Percentiles rank a stretch among this genome's conserved stretches.
These are phyloP conservation scores for Steatocranus sp. DNA, from an alignment of 2,797 vertebrate genomes.

Conservation along the genomic window DNA sequence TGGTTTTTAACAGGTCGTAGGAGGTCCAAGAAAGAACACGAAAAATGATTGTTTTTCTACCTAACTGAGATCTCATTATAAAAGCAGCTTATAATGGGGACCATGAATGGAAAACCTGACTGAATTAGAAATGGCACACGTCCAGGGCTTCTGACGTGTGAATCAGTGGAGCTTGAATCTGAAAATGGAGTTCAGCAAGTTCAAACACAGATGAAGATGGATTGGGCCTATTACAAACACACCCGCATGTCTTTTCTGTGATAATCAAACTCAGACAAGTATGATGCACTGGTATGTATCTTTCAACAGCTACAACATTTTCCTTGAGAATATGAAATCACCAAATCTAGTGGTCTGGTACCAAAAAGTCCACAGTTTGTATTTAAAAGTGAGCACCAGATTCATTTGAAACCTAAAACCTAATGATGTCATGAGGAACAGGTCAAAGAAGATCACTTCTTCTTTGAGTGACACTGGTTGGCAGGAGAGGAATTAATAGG, in stretches of 20 bases:
- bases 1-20: conserved; percentile 32
- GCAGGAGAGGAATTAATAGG: not conserved
- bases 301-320: conserved; percentile 20
- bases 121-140: conserved; percentile 56
- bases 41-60: conserved; percentile 56
- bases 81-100: conserved; percentile 49
- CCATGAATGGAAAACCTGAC: conserved; percentile 64
- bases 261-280: conserved; percentile 42
- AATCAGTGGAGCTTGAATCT: conserved; percentile 57
- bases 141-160: conserved; percentile 56
- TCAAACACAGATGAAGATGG: conserved; percentile 68
- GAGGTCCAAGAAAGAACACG: conserved; percentile 2
- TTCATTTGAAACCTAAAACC: not conserved
- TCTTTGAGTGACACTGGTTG: not conserved
- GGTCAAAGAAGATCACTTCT: conserved; percentile 9
- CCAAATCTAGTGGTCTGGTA: not conserved
- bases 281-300: conserved; percentile 19
- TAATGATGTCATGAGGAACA: conserved; percentile 21
- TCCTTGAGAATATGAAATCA: conserved; percentile 32
- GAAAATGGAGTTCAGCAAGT: conserved; percentile 63
- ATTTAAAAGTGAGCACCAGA: conserved; percentile 12
- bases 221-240: conserved; percentile 57
- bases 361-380: conserved; percentile 8
- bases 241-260: conserved; percentile 8
- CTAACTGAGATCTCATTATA: conserved; percentile 57